These are phyloP conservation scores for Leptinotarsa peninsularis DNA, from an alignment of 2,888 invertebrate genomes.

Conservation along the genomic window DNA sequence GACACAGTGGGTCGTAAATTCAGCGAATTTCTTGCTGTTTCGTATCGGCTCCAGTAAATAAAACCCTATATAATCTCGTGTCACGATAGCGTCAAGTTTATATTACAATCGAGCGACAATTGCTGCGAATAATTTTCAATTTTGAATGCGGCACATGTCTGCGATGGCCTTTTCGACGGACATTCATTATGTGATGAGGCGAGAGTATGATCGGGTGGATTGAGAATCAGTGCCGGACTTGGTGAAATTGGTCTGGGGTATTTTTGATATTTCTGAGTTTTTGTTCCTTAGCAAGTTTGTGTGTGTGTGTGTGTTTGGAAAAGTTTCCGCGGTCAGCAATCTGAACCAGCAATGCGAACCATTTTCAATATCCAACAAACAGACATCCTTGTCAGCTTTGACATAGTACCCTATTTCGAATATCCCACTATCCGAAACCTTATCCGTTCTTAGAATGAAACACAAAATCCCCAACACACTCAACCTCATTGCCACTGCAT, in stretches of 20 bases:
- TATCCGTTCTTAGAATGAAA: too few relatives aligned
- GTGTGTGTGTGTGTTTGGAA: too few relatives aligned
- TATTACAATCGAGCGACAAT: conserved; percentile 39
- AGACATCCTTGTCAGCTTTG: too few relatives aligned
- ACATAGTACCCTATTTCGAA: too few relatives aligned
- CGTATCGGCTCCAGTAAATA: conserved; percentile 26
- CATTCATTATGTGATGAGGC: conserved; percentile 10
- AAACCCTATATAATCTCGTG: conserved; percentile 10
- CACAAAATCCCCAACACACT: too few relatives aligned
- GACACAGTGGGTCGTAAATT: background rate
- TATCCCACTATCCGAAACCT: too few relatives aligned
- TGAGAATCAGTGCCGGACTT: background rate
- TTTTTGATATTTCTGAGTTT: background rate
- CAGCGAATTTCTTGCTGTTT: conserved; percentile 33
- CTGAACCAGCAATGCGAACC: too few relatives aligned
- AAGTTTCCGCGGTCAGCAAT: too few relatives aligned
- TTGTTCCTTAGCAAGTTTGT: background rate
- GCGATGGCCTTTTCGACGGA: conserved; percentile 9
- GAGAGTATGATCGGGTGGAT: background rate
- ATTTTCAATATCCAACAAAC: too few relatives aligned
- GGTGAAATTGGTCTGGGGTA: background rate
- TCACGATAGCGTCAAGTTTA: conserved; percentile 27
- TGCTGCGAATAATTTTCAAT: conserved; percentile 41
- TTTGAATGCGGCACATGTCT: conserved; percentile 40
- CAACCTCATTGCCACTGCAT: too few relatives aligned